Evolutionary conservation across 1,140 invertebrate species (phyloP), one percentile per base, ranked within the genome.

Genomic region (Eufriesea mexicana): DNA sequence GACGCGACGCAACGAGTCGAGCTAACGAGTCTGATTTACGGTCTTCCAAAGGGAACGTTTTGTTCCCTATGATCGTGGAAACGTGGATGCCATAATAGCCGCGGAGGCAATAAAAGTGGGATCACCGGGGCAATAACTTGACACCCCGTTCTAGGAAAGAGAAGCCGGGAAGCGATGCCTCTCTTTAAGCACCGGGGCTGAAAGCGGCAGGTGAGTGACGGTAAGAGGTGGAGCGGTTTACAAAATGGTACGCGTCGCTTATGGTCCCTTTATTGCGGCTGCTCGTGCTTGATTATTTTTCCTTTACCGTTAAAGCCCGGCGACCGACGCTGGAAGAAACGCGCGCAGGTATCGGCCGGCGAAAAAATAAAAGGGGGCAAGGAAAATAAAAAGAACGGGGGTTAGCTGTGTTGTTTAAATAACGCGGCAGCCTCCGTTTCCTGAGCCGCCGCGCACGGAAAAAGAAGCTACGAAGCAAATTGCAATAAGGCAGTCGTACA

Each of bases 21-120:
- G 45, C 68, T 84, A 88, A 89, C 86, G 73, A 88, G 73, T 51
- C 84, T 88, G 87, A 89, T 89, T 89, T 89, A 88, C 68, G 51
- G 55, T 61, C 42, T 51, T 77, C 71, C 85, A 84, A 86, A 88
- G 62, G 71, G 64, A 62, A 76, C 23, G 57, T 78, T 77, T 55
- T 54, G 35, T 78, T 67, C 59, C 54, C 49, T 49, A 55, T 28
- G 79, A 84, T 77, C 64, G 35, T 79, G 84, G 49, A 81, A 84
- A 85, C 66, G 20, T 64, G 67, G 59, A 18, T 59, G n/a, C 18
- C 71, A 18, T 61, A 78, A 84, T 59, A 49, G 61, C 35, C 35
- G 35, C 2, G 42, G 28, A 42, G 61, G 47, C 42, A 82, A 84
- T 87, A 79, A 79, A 89, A 79, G 35, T 7, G 61, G 73, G 49